Evolutionary conservation across 2,113 vertebrate species (phyloP).

Genomic region (Blennius ocellaris): DNA sequence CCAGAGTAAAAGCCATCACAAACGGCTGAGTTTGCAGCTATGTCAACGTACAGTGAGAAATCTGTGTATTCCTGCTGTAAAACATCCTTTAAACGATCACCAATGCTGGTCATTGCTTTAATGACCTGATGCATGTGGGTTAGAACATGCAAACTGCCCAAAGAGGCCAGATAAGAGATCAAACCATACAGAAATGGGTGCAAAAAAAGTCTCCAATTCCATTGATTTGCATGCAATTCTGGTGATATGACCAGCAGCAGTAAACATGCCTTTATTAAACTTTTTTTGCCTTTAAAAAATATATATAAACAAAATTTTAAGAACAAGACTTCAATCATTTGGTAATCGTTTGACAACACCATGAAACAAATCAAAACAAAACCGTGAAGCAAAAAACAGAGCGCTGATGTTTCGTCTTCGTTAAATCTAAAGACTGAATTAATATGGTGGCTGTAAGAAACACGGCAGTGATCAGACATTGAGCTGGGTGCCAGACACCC

Average conservation of each 20-base stretch:
- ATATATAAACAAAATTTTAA: conserved; percentile 21
- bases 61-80: conserved; percentile 1
- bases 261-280: no score
- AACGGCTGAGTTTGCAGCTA: conserved; percentile 58
- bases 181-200: no score
- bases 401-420: conserved; percentile 14
- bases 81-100: background rate
- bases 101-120: background rate
- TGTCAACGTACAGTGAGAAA: conserved; percentile 12
- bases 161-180: no score
- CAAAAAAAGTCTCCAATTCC: no score
- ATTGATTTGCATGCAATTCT: no score
- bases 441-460: conserved; percentile 68
- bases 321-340: background rate
- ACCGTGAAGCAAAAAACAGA: conserved; percentile 18
- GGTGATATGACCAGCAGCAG: no score
- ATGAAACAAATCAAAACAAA: background rate
- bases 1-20: conserved; percentile 47
- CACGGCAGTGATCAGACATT: conserved; percentile 71
- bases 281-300: no score
- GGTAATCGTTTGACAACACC: background rate
- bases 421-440: conserved; percentile 51
- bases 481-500: conserved; percentile 60
- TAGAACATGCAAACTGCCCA: no score
- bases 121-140: background rate